A percentile compares a stretch with the other conserved stretches of the same genome.
Evolutionary conservation across 2,113 vertebrate species (phyloP).

Genomic region (Taurulus bubalis): DNA sequence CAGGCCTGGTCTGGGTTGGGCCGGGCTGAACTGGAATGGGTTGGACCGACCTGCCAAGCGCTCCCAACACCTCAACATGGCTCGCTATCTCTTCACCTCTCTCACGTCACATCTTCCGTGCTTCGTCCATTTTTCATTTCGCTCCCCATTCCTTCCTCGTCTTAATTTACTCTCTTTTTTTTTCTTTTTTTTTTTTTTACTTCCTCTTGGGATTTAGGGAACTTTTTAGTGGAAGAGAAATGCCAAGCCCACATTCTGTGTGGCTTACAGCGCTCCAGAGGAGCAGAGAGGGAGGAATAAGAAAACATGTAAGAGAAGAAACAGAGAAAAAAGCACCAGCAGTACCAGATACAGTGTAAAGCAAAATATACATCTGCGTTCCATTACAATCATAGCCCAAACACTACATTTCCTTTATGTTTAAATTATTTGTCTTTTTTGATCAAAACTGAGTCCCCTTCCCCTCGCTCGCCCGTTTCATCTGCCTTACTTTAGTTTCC

Average conservation of each 20-base stretch:
- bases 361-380: slow-evolving; percentile 83
- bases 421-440: slow-evolving; percentile 85
- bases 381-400: slow-evolving; percentile 84
- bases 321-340: slow-evolving; percentile 40
- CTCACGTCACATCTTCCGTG: slow-evolving; percentile 39
- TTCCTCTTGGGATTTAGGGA: slow-evolving; percentile 61
- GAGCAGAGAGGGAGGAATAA: slow-evolving; percentile 70
- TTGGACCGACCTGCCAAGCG: slow-evolving; percentile 33
- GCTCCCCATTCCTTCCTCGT: slow-evolving; percentile 36
- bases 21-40: slow-evolving; percentile 22
- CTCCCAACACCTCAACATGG: slow-evolving; percentile 51
- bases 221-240: slow-evolving; percentile 63
- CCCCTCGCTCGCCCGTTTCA: slow-evolving; percentile 72
- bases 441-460: slow-evolving; percentile 81
- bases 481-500: slow-evolving; percentile 78
- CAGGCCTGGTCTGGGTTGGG: slow-evolving; percentile 32
- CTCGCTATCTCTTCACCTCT: slow-evolving; percentile 47
- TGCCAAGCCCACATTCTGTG: slow-evolving; percentile 80
- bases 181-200: slow-evolving; percentile 32
- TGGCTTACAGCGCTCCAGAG: slow-evolving; percentile 74
- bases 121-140: slow-evolving; percentile 38
- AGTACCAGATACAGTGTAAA: slow-evolving; percentile 73
- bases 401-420: slow-evolving; percentile 84
- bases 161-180: slow-evolving; percentile 32
- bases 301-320: slow-evolving; percentile 76